Conservation (phyloP, 2,888 invertebrate genomes). For the Cheilosia urbana region DNA sequence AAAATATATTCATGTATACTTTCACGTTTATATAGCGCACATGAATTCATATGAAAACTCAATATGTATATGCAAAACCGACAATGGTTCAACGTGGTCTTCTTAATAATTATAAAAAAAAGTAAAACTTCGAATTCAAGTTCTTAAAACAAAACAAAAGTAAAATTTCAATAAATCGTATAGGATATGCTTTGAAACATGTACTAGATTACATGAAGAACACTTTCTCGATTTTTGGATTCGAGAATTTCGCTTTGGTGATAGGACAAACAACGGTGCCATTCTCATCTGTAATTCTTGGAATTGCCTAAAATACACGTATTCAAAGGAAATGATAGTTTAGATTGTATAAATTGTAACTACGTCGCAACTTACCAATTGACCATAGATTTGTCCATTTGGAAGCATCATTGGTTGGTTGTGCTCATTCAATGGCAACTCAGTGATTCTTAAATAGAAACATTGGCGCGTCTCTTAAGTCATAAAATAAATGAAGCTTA, state of each 20-base stretch:
- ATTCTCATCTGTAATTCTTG: conserved; percentile 96
- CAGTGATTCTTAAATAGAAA: conserved; percentile 87
- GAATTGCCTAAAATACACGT: conserved; percentile 88
- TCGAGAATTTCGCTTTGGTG: conserved; percentile 95
- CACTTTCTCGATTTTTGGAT: conserved; percentile 97
- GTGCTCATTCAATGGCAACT: conserved; percentile 96
- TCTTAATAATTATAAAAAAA: conserved; percentile 55
- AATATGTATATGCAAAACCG: conserved; percentile 49
- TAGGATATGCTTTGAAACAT: conserved; percentile 35
- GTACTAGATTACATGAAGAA: conserved; percentile 93
- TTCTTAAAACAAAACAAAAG: conserved; percentile 41
- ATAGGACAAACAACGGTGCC: conserved; percentile 97
- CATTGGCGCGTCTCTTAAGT: not conserved
- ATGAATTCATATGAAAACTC: conserved; percentile 17
- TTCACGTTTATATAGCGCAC: conserved; percentile 8
- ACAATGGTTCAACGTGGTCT: conserved; percentile 44
- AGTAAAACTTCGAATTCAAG: conserved; percentile 53
- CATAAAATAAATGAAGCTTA: conserved; percentile 44
- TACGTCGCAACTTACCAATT: conserved; percentile 87
- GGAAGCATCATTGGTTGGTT: conserved; percentile 99
- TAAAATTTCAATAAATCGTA: not conserved
- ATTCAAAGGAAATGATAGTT: not conserved
- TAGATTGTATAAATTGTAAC: no score
- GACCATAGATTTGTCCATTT: conserved; percentile 98
- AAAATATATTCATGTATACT: conserved; percentile 55